phyloP scores from a whole-genome alignment of 2,113 vertebrate species.

The Penelope pileata region DNA sequence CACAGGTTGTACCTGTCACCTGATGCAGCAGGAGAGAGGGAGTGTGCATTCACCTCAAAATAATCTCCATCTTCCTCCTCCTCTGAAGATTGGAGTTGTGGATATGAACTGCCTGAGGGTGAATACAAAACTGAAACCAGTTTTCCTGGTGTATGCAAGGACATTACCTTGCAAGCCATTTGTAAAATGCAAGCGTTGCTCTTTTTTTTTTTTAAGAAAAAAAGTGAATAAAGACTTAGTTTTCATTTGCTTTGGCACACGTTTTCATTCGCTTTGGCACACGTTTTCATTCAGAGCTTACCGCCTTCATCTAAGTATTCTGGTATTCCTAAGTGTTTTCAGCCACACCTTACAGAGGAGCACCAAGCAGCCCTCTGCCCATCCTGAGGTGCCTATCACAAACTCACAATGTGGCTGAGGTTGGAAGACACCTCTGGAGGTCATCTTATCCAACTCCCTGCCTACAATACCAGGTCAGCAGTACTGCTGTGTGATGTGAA shows the following conservation, averaged over 20 bases:
- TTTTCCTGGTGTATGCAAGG: background rate
- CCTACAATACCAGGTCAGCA: background rate
- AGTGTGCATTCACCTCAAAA: background rate
- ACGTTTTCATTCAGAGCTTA: background rate
- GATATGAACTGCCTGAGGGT: background rate
- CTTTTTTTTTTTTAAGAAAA: background rate
- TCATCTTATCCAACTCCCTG: background rate
- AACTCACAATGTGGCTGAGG: background rate
- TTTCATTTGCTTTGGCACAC: background rate
- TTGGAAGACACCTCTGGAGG: background rate
- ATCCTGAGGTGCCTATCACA: no score
- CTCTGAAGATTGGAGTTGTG: background rate
- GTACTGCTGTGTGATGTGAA: background rate
- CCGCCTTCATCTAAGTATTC: background rate
- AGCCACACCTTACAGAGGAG: background rate
- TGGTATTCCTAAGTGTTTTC: background rate
- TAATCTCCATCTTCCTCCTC: background rate
- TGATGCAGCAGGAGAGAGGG: background rate
- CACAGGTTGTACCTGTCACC: background rate
- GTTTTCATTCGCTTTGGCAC: background rate
- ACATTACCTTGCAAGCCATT: background rate
- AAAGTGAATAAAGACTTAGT: background rate
- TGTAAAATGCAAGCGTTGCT: background rate
- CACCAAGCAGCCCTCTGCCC: background rate
- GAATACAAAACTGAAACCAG: background rate